Percentiles rank a stretch among this genome's conserved stretches.
These are phyloP conservation scores for Listronotus bonariensis DNA, from an alignment of 1,140 invertebrate species.

Conservation along the genomic window DNA sequence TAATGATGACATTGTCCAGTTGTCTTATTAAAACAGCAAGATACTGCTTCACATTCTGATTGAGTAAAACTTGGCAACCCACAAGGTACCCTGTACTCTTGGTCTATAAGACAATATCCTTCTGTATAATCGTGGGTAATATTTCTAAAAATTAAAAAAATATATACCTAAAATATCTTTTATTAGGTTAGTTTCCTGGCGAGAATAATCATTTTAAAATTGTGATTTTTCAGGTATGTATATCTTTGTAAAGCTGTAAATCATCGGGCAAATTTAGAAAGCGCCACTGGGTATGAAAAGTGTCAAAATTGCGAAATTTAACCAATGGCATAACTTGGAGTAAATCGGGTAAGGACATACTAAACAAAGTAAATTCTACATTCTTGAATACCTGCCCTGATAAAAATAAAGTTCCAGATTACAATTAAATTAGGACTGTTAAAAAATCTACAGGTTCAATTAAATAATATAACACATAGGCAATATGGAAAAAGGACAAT, in stretches of 20 bases:
- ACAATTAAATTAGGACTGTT: too few relatives aligned
- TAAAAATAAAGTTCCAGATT: too few relatives aligned
- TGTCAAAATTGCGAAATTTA: too few relatives aligned
- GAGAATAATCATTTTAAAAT: neutral
- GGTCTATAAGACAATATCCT: slow-evolving; percentile 37
- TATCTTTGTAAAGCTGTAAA: neutral
- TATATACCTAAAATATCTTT: neutral
- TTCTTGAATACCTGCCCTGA: too few relatives aligned
- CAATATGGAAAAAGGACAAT: too few relatives aligned
- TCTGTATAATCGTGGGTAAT: slow-evolving; percentile 3
- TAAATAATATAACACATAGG: too few relatives aligned
- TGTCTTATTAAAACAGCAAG: slow-evolving; percentile 46
- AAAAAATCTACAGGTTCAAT: too few relatives aligned
- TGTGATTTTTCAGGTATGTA: neutral
- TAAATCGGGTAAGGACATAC: too few relatives aligned
- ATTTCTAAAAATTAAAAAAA: slow-evolving; percentile 11
- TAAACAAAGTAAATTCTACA: too few relatives aligned
- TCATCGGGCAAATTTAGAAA: too few relatives aligned
- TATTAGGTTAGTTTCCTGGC: neutral
- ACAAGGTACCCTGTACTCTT: slow-evolving; percentile 44
- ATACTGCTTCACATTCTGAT: slow-evolving; percentile 36
- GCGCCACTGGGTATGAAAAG: too few relatives aligned
- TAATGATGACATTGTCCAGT: slow-evolving; percentile 45
- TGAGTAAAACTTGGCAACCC: slow-evolving; percentile 37
- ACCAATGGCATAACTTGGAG: too few relatives aligned